Evolutionary conservation across 2,888 invertebrate species (phyloP).

Genomic region (Trileptium ribeirensis): DNA sequence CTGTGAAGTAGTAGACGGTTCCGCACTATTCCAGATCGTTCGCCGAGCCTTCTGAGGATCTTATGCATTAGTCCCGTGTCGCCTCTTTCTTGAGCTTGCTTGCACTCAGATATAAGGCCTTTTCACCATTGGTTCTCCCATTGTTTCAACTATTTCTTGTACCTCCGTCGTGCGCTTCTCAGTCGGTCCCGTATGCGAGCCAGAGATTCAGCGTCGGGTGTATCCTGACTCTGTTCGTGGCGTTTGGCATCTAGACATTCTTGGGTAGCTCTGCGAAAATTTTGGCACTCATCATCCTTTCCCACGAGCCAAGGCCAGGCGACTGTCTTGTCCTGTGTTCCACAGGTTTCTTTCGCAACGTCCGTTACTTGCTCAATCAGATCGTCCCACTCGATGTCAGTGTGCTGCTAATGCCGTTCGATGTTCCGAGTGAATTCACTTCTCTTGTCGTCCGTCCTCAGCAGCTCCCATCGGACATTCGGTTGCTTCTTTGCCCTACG

Average conservation of each 20-base stretch:
- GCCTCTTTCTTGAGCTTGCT: neutral
- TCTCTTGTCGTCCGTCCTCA: neutral
- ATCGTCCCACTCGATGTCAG: neutral
- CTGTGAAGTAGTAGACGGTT: neutral
- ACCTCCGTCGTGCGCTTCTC: neutral
- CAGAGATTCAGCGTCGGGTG: neutral
- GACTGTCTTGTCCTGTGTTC: neutral
- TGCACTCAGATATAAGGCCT: neutral
- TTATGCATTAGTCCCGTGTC: constrained; percentile 4
- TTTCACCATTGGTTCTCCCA: constrained; percentile 5
- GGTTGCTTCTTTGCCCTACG: neutral
- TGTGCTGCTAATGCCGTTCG: neutral
- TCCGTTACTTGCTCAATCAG: neutral
- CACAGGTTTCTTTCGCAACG: constrained; percentile 2
- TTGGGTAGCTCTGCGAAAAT: neutral
- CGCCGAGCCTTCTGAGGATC: neutral
- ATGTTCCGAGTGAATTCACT: neutral
- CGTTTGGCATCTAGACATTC: neutral
- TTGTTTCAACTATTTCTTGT: neutral
- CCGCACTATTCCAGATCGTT: neutral
- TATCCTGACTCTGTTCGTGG: neutral
- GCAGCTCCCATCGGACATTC: neutral
- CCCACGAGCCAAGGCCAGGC: neutral
- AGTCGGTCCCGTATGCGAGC: neutral
- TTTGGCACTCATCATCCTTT: neutral